A percentile compares a stretch with the other conserved stretches of the same genome.
phyloP scores from a whole-genome alignment of 2,113 vertebrate species.

The Hucho hucho region DNA sequence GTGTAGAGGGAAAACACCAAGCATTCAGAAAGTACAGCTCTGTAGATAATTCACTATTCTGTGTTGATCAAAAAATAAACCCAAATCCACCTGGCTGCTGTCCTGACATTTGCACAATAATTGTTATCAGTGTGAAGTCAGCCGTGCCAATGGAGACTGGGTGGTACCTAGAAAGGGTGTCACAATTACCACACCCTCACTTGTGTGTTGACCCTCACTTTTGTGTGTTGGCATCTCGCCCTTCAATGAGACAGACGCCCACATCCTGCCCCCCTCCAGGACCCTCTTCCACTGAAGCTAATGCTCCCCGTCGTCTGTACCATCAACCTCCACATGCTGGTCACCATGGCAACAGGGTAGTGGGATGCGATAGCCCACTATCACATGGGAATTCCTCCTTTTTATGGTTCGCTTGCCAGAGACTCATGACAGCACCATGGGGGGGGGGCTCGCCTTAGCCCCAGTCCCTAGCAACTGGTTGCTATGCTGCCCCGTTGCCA shows the following conservation, averaged over 20 bases:
- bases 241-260: background rate
- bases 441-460: slow-evolving; percentile 21
- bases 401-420: slow-evolving; percentile 5
- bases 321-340: slow-evolving; percentile 13
- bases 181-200: background rate
- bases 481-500: slow-evolving; percentile 31
- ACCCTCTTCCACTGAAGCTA: slow-evolving; percentile 5
- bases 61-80: background rate
- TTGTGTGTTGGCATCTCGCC: background rate
- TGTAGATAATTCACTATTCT: background rate
- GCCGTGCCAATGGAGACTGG: background rate
- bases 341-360: slow-evolving; percentile 36
- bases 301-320: background rate
- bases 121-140: background rate
- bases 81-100: background rate
- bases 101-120: background rate
- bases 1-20: no score
- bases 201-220: background rate
- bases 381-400: slow-evolving; percentile 33
- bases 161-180: background rate
- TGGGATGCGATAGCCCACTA: slow-evolving; percentile 6
- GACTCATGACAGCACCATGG: slow-evolving; percentile 16
- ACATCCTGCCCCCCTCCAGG: slow-evolving; percentile 9
- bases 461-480: slow-evolving; percentile 42
- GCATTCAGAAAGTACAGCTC: background rate